Conservation (phyloP, 2,797 vertebrate genomes). For the Aphelocoma californica region DNA sequence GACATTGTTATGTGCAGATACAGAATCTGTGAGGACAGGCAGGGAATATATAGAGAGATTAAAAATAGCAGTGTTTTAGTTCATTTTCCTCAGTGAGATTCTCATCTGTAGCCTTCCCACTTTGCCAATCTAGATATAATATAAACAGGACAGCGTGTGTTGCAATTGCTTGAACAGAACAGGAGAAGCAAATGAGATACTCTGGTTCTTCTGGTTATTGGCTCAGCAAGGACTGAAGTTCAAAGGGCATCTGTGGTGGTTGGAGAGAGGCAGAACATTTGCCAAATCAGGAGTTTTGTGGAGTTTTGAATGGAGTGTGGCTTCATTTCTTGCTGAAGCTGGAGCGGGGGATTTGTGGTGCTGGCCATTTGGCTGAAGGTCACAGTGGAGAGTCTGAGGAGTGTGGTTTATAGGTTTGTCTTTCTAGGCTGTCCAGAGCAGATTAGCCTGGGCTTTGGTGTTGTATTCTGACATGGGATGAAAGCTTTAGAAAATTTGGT, state of each 20-base stretch:
- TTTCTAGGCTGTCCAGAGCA: background rate
- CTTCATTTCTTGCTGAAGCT: background rate
- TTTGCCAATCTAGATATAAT: background rate
- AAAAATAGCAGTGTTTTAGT: background rate
- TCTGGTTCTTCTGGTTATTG: background rate
- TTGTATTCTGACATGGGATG: background rate
- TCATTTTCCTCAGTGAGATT: background rate
- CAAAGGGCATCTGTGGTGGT: background rate
- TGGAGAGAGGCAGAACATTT: background rate
- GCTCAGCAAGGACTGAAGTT: background rate
- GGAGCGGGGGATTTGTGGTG: background rate
- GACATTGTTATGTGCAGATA: background rate
- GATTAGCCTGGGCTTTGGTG: background rate
- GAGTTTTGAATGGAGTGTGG: background rate
- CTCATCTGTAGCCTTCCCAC: background rate
- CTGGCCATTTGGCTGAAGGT: background rate
- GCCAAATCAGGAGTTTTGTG: background rate
- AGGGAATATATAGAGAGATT: background rate
- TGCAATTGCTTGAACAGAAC: background rate
- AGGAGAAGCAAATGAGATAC: background rate
- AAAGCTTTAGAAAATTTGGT: background rate
- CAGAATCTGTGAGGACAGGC: background rate
- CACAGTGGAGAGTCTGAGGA: background rate
- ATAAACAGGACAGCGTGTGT: background rate
- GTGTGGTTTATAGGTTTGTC: background rate